Evolutionary conservation across 2,888 invertebrate species (phyloP), one percentile per base, ranked within the genome.

Genomic region (Argyresthia albistria): DNA sequence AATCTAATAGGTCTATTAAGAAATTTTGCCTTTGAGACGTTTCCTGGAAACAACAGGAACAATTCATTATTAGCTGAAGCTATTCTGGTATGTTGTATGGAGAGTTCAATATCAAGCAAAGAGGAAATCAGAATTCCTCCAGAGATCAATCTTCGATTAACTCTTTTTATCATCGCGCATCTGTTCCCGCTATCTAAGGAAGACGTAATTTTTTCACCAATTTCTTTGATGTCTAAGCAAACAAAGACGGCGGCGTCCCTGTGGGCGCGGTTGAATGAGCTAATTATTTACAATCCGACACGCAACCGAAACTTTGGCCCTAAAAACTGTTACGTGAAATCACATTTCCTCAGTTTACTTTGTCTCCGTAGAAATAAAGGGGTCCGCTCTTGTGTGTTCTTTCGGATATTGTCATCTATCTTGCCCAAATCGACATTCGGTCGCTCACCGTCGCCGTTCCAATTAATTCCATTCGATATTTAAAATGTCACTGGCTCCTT

Each of bases 231-330:
- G 59, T 59, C 60, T 64, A 71, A 78, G 73, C 76, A 83, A 82
- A 86, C 83, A 83, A 83, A 77, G 63, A 72, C 61, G 62, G 57
- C 54, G 59, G 59, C 68, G 66, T 69, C 72, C 70, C 76, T 73
- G 74, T 72, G 76, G 80, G 76, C 70, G 74, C 74, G 76, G 68
- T 69, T 76, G 74, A 80, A 77, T 77, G 74, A 73, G 73, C 76
- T 86, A 84, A 86, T 87, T 86, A 87, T 86, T 83, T 83, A 81
- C 82, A 73, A 86, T 87, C 73, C 73, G 86, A 71, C 80, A 87
- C 83, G 86, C 80, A 70, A 74, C 69, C 70, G 65, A 67, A 61
- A 67, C 63, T 69, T 69, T 69, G 63, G 68, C 65, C 67, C 65
- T 73, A 86, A 84, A 86, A 82, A 82, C 70, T 72, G 72, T 71